These are phyloP conservation scores for Triplophysa yarkandensis DNA, from an alignment of 2,797 vertebrate species.

Conservation along the genomic window DNA sequence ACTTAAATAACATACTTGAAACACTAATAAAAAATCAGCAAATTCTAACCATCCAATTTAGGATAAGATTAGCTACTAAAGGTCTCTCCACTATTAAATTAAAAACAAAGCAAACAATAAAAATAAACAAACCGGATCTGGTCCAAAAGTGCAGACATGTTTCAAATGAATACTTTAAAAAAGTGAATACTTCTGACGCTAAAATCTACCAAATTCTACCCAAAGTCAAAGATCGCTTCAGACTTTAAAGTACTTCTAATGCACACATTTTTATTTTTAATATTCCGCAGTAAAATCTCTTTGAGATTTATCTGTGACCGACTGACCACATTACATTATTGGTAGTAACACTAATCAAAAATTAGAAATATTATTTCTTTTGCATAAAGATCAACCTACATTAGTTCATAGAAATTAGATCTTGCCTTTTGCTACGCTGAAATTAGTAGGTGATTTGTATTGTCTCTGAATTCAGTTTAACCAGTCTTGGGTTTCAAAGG, in stretches of 20 bases:
- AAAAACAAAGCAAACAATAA: conserved; percentile 55
- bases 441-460: not conserved
- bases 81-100: conserved; percentile 18
- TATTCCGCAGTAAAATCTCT: not conserved
- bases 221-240: conserved; percentile 15
- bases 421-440: not conserved
- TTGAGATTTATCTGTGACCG: not conserved
- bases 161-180: conserved; percentile 44
- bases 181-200: not conserved
- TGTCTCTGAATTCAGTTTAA: not conserved
- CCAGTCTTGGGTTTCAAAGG: not conserved
- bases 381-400: not conserved
- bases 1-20: conserved; percentile 33
- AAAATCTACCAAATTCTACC: not conserved
- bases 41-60: not conserved
- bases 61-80: conserved; percentile 23
- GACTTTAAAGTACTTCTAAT: not conserved
- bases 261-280: not conserved
- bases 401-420: conserved; percentile 13
- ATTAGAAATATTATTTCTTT: conserved; percentile 7
- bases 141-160: conserved; percentile 72
- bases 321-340: not conserved
- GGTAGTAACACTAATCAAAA: not conserved
- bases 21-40: not conserved
- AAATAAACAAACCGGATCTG: conserved; percentile 67